These are phyloP conservation scores for Paracentrotus lividus DNA, from an alignment of 53 echinoderm and acorn worm species.

Conservation along the genomic window DNA sequence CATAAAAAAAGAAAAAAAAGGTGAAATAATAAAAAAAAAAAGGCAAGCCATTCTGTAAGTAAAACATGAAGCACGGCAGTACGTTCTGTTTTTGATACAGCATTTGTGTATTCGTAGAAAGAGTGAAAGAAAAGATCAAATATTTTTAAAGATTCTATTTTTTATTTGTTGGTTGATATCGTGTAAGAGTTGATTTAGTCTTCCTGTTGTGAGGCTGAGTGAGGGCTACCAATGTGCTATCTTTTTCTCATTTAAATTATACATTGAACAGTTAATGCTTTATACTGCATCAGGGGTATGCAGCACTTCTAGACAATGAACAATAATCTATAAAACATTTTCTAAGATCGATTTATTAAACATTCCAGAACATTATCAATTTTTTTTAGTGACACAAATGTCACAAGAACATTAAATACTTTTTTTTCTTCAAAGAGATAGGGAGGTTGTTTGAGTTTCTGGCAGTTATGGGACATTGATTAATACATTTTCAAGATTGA, in stretches of 20 bases:
- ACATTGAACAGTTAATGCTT: not conserved
- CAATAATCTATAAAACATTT: too few species aligned
- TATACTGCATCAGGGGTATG: too few species aligned
- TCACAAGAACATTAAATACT: too few species aligned
- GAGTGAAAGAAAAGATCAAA: conserved; percentile 14
- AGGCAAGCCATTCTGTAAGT: not conserved
- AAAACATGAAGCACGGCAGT: not conserved
- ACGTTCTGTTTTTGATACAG: not conserved
- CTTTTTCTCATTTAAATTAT: not conserved
- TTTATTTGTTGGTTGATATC: conserved; percentile 11
- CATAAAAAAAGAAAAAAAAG: not conserved
- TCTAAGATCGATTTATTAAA: not conserved
- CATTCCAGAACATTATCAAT: too few species aligned
- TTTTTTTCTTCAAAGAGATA: too few species aligned
- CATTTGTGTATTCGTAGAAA: conserved; percentile 40
- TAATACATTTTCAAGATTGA: too few species aligned
- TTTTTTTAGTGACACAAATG: too few species aligned
- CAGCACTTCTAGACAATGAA: too few species aligned
- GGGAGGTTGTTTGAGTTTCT: too few species aligned
- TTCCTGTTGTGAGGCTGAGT: not conserved
- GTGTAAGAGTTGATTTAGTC: conserved; percentile 42
- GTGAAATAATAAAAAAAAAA: not conserved
- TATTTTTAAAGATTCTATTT: conserved; percentile 53
- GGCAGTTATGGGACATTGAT: too few species aligned
- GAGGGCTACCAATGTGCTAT: not conserved